Base-by-base conservation (phyloP, 2,113 vertebrate species). In the Phainopepla nitens region DNA sequence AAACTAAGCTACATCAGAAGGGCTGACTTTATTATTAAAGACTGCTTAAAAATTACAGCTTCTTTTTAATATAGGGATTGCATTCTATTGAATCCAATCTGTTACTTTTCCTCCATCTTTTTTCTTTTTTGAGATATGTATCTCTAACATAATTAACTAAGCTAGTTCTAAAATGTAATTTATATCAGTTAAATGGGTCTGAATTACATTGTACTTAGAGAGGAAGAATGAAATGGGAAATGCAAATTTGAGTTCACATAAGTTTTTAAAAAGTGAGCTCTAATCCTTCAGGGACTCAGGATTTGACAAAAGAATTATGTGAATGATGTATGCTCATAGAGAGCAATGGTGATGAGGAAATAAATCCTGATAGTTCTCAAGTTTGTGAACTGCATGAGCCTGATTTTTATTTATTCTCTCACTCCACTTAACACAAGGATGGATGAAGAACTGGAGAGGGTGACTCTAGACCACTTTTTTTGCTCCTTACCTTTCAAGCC, bases 151-250 rank as follows among this genome's bases (percentile, higher is more conserved):
- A 95, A 89, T 92, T 94, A 95, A 72, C 64, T 86, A 84, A 39
- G 68, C 44, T 90, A 39, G 51, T 92, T 93, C 79, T 93, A 83
- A 97, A 95, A 76, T 91, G 66, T 62, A 96, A 91, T 96, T 94
- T 92, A 77, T 96, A 95, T 97, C 41, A 94, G 51, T 82, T 60
- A 94, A 62, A 92, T 78, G 22, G 19, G n/a, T 77, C 91, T 79
- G 87, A 78, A 92, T 94, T 89, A 85, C 45, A 29, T 72, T 89
- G 21, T 87, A 88, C 41, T 94, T 83, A 86, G 35, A 90, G 25
- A 93, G 49, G 77, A 47, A 87, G 36, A 69, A 21, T 80, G 50
- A 93, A 91, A 95, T 42, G 54, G 28, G 35, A 96, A 95, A 97
- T 88, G 91, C 45, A 92, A 64, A 97, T 89, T 50, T 90, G 62